Evolutionary conservation across 2,797 vertebrate genomes (phyloP), one percentile per base, ranked within the genome.

Genomic region (Etheostoma perlongum): DNA sequence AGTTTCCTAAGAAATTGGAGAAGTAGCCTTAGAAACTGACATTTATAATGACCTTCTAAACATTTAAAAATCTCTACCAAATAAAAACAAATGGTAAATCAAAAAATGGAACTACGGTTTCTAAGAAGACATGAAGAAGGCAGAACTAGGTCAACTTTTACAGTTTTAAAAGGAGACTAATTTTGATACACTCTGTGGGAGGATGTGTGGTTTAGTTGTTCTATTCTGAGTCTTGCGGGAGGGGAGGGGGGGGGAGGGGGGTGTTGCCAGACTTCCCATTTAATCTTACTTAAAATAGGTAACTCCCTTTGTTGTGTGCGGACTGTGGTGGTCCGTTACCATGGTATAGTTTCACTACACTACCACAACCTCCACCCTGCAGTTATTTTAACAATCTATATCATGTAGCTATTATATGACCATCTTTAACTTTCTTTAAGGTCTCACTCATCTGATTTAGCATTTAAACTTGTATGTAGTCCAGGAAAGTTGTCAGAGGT

Each of bases 201-300:
- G 85, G 82, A 76, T 63, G 65, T 84, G 85, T 88, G 90, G 82
- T 88, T 69, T 76, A 63, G 40, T 65, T 77, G 72, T 53, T 85
- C 87, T 91, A 92, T 93, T 92, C 67, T 71, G 36, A 83, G 87
- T 51, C 67, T 72, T 76, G 82, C 27, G 71, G 61, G 63, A 80
- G 64, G 52, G 69, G 61, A 1, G 60, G 80, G 64, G 52, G 81
- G 83, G 5, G 27, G 27, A 1, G 71, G 61, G 60, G 80, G 64
- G 49, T 82, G 82, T 40, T 30, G 30, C 16, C 71, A 76, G 65
- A 85, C 78, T 81, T 70, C 53, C 47, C 53, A 57, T 82, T 83
- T 78, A 61, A 91, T 85, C 80, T 69, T n/a, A 62, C 82, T 79
- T 75, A 75, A 86, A 87, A 88, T 77, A 85, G 76, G 67, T 84